Percentiles rank a stretch among this genome's conserved stretches.
Conservation (phyloP, 2,797 vertebrate genomes). For the Natrix natrix region DNA sequence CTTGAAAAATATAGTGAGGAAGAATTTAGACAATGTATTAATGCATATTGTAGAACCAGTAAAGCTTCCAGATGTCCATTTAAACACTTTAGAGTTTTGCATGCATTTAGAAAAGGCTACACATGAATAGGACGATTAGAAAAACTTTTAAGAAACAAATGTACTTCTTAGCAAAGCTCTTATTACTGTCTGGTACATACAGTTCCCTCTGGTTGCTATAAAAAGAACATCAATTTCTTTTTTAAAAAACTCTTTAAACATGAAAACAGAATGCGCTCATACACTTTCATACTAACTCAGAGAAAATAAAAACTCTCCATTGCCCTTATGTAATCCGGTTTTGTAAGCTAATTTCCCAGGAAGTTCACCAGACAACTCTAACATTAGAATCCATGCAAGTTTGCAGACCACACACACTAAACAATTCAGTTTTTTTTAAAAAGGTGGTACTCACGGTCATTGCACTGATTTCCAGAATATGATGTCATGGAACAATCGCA, state of each 20-base stretch:
- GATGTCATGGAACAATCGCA: conserved; percentile 98
- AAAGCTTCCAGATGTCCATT: not conserved
- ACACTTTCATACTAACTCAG: not conserved
- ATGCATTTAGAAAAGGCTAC: not conserved
- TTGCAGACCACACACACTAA: not conserved
- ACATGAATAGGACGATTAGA: not conserved
- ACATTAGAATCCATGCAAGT: not conserved
- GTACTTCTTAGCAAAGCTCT: not conserved
- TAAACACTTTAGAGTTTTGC: not conserved
- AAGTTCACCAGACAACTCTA: not conserved
- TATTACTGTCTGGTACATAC: conserved; percentile 7
- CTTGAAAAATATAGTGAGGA: not conserved
- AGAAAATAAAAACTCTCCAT: not conserved
- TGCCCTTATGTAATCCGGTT: conserved; percentile 17
- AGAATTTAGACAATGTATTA: not conserved
- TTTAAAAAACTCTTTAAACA: not conserved
- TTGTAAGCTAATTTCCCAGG: not conserved
- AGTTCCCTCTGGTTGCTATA: conserved; percentile 15
- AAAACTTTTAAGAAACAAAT: conserved; percentile 10
- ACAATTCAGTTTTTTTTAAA: conserved; percentile 1
- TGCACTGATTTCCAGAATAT: conserved; percentile 93
- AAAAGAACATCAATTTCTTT: conserved; percentile 30
- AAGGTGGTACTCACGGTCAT: conserved; percentile 88
- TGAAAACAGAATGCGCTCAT: conserved; percentile 1
- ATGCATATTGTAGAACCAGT: not conserved